Evolutionary conservation across 2,113 vertebrate species (phyloP), one percentile per base, ranked within the genome.

Genomic region (human): DNA sequence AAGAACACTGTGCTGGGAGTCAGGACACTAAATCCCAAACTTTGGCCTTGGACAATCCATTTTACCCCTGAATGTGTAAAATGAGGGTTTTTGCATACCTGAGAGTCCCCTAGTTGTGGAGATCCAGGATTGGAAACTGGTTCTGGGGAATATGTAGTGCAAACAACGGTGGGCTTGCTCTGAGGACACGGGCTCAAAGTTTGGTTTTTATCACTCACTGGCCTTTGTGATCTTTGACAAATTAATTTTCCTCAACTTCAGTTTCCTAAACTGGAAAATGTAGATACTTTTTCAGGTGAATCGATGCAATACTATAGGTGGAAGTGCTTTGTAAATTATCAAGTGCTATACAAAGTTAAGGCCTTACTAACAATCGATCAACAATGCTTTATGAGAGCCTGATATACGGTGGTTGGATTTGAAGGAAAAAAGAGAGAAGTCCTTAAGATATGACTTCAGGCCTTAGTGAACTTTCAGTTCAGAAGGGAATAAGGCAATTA

Each of bases 241-340:
- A 40, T 90, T 84, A 40, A 40, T 50, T 94, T 94, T 90, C 87
- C 13, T 59, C 43, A 64, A 23, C 13, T 27, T 22, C 6, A 48
- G n/a, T 86, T 92, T 94, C 32, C 23, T 82, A 70, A 85, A 32
- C n/a, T 95, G 45, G 57, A 94, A 93, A 82, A 43, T 55, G 18
- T 23, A 16, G 59, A 30, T 64, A 8, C 22, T 16, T 87, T 83
- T 30, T 75, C 1, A 18, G 66, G 30, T 61, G n/a, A 6, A 61
- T 27, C 30, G 48, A 57, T 48, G 30, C 85, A 92, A 9, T 85
- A 23, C 3, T 64, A 30, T 43, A 14, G n/a, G 18, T 88, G 43
- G 38, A 13, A 43, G n/a, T 57, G 23, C 32, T 78, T 93, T 87
- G 30, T 83, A 81, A 79, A 87, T 73, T 52, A 45, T 43, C n/a